Evolutionary conservation across 2,888 invertebrate genomes (phyloP).

Genomic region (Eremobia ochroleuca): DNA sequence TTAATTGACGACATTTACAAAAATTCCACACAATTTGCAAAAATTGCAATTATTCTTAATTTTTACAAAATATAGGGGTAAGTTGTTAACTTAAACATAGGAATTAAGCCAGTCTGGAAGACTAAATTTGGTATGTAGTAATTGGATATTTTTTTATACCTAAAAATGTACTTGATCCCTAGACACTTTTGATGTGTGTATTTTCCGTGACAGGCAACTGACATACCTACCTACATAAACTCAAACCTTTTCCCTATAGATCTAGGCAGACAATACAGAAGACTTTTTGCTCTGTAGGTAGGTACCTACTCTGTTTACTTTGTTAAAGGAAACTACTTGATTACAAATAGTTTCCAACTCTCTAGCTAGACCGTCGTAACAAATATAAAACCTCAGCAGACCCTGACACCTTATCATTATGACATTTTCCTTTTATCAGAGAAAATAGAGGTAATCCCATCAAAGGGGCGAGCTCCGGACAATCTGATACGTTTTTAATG

Average conservation of each 20-base stretch:
- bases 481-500: conserved; percentile 65
- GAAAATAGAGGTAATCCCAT: conserved; percentile 59
- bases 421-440: conserved; percentile 59
- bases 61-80: no score
- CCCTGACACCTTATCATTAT: conserved; percentile 54
- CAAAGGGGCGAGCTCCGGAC: conserved; percentile 53
- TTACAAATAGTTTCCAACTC: conserved; percentile 11
- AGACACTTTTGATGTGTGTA: no score
- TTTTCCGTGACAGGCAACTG: background rate
- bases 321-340: background rate
- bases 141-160: no score
- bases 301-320: background rate
- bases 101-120: no score
- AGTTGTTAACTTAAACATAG: no score
- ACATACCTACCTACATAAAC: background rate
- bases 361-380: background rate
- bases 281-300: no score
- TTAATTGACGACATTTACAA: no score
- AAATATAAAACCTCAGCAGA: conserved; percentile 45
- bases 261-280: background rate
- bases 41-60: no score
- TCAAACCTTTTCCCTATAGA: no score
- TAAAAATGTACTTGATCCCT: no score
- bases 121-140: no score
- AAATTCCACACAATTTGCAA: no score